These are phyloP conservation scores for Aurelia aurita DNA, from an alignment of 30 jellyfish, hydroid and myxozoan species.

Conservation along the genomic window DNA sequence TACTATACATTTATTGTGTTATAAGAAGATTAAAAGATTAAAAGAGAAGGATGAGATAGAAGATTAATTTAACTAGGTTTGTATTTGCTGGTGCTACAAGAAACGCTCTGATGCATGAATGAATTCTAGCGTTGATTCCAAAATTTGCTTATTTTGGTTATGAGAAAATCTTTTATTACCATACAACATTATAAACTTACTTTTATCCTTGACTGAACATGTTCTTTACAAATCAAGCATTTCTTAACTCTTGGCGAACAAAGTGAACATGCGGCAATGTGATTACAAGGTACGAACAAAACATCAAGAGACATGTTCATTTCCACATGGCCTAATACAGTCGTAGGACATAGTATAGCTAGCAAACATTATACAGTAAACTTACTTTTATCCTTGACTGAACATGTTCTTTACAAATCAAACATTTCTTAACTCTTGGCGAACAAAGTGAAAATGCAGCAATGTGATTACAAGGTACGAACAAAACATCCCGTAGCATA, in stretches of 20 bases:
- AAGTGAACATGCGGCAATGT: constrained; percentile 84
- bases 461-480: constrained; percentile 88
- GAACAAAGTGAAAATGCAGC: constrained; percentile 90
- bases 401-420: constrained; percentile 78
- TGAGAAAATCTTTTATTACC: no score
- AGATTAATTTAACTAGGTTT: no score
- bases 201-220: constrained; percentile 82
- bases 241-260: constrained; percentile 91
- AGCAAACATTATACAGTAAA: not conserved
- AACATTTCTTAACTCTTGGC: constrained; percentile 87
- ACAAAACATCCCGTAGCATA: constrained; percentile 83
- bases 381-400: constrained; percentile 85
- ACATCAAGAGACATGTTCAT: no score
- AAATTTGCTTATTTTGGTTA: no score
- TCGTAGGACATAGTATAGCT: no score
- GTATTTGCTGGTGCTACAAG: no score
- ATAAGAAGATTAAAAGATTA: no score
- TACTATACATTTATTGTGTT: no score
- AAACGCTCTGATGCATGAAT: no score
- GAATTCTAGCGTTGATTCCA: no score
- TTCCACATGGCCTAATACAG: no score
- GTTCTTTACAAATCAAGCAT: constrained; percentile 82
- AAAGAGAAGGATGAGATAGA: no score
- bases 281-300: constrained; percentile 87
- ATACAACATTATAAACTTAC: constrained; percentile 4